Evolutionary conservation across 2,888 invertebrate genomes (phyloP).

Genomic region (Gymnocheta viridis): DNA sequence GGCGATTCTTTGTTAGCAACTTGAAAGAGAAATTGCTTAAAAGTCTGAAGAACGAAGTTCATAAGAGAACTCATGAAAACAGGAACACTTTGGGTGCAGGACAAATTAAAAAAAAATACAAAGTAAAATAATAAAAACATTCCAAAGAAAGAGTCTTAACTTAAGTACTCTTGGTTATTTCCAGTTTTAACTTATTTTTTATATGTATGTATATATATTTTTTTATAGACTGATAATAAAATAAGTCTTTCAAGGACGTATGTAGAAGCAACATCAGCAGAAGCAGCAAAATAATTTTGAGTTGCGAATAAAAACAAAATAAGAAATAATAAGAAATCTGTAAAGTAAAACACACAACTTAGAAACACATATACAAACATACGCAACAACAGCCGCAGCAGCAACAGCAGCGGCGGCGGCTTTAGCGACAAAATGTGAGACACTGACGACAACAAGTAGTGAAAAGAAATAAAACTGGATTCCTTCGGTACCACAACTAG

Average conservation of each 20-base stretch:
- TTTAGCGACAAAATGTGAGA: constrained; percentile 29
- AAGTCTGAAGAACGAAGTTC: not conserved
- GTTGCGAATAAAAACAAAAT: constrained; percentile 16
- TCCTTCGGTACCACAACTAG: constrained; percentile 20
- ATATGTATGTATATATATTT: not conserved
- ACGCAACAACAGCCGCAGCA: not conserved
- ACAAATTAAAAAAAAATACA: not conserved
- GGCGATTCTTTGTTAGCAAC: not conserved
- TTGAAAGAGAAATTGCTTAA: constrained; percentile 27
- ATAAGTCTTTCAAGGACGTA: constrained; percentile 69
- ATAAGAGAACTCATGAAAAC: constrained; percentile 10
- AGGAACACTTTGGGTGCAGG: constrained; percentile 28
- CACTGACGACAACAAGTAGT: constrained; percentile 12
- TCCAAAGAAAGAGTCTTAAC: constrained; percentile 10
- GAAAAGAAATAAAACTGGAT: constrained; percentile 48
- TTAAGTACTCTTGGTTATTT: constrained; percentile 7
- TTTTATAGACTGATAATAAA: constrained; percentile 62
- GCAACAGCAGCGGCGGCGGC: not conserved
- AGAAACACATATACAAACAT: constrained; percentile 43
- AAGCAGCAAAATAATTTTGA: constrained; percentile 16
- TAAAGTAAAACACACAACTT: constrained; percentile 48
- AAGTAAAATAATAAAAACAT: constrained; percentile 31
- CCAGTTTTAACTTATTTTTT: constrained; percentile 12
- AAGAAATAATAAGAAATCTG: constrained; percentile 34
- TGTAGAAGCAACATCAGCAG: constrained; percentile 40